phyloP scores from a whole-genome alignment of 2,113 vertebrate genomes.

The Tympanuchus pallidicinctus region DNA sequence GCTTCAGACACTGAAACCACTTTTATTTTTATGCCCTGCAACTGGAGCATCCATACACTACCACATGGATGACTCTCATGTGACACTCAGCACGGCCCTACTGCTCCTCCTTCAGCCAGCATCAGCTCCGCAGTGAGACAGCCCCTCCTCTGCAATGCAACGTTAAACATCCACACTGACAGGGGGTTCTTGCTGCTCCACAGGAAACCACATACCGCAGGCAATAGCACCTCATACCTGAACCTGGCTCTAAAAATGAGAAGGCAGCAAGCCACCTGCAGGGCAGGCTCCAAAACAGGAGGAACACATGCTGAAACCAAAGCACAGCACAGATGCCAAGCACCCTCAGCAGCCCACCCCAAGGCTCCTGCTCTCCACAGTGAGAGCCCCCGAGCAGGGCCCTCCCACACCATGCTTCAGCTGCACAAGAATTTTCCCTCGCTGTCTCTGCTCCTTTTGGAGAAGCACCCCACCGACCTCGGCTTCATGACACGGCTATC shows the following conservation, averaged over 20 bases:
- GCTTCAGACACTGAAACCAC: not conserved
- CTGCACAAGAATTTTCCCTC: not conserved
- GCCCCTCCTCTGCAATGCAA: not conserved
- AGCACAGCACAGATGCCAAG: not conserved
- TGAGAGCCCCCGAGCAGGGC: not conserved
- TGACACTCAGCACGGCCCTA: not conserved
- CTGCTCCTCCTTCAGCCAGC: not conserved
- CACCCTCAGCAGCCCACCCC: not conserved
- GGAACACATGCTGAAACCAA: not conserved
- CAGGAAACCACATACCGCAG: not conserved
- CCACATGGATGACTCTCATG: not conserved
- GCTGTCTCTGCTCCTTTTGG: not conserved
- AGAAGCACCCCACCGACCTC: not conserved
- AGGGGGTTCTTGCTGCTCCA: not conserved
- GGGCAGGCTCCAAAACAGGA: not conserved
- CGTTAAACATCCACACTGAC: not conserved
- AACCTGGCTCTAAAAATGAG: fast-evolving
- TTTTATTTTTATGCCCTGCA: conserved; percentile 39
- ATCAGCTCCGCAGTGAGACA: not conserved
- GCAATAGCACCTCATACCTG: not conserved
- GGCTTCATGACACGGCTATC: not conserved
- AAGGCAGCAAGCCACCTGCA: not conserved
- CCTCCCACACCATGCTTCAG: not conserved
- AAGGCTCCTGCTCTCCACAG: not conserved
- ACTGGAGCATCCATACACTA: not conserved